Evolutionary conservation across 2,113 vertebrate genomes (phyloP), one percentile per base, ranked within the genome.

Genomic region (Naja naja): DNA sequence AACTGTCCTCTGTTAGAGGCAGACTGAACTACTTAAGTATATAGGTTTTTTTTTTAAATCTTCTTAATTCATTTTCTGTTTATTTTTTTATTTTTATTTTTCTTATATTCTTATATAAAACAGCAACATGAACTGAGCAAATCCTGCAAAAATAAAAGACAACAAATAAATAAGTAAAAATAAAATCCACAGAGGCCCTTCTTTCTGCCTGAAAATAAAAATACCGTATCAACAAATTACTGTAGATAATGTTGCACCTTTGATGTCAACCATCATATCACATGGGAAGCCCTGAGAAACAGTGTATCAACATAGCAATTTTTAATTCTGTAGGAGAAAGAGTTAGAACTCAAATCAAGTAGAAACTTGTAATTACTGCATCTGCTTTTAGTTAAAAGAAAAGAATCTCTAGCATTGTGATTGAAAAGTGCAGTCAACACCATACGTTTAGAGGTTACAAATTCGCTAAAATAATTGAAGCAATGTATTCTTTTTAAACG

Each of bases 391-490:
- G n/a, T 54, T 43, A 85, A 55, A 91, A 27, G 25, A 58, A 56
- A 30, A 87, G 27, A 47, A 87, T 49, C 27, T 60, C 25, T 60
- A 60, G 9, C 25, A 27, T 11, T 60, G 58, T 27, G 39, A 49
- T 58, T n/a, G 8, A 30, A 87, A 60, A 12, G 6, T 47, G 14
- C 43, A 87, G 58, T 49, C 12, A 34, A 49, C 22, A 22, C n/a
- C 10, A 2, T 11, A 34, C 3, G 0, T 22, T 89, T 23, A 92
- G 14, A 54, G 3, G n/a, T 92, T 69, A 88, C 39, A 58, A 18
- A 60, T 52, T 49, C 20, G 12, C n/a, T 39, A 86, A 90, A 53
- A 6, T 1, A 43, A 95, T 93, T 93, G 92, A 34, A 93, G 85
- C 43, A 5, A 14, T 8, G 89, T 0, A 88, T 92, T 90, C 25